Conservation (phyloP, 2,797 vertebrate genomes). For the Pteronotus mesoamericanus region DNA sequence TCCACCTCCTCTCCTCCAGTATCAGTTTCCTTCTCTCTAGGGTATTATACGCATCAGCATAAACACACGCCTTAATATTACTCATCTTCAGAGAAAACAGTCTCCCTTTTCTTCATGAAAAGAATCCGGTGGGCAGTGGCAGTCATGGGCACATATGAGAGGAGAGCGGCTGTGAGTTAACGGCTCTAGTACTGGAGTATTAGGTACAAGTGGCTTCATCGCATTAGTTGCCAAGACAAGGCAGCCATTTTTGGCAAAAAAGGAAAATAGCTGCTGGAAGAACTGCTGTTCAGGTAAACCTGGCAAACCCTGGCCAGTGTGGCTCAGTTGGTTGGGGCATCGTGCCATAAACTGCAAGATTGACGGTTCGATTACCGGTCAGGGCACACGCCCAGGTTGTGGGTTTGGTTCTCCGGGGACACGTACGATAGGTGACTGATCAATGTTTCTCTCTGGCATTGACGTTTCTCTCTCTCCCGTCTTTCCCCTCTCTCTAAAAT, state of each 20-base stretch:
- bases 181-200: not conserved
- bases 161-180: not conserved
- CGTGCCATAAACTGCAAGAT: too few species aligned
- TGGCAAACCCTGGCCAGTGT: too few species aligned
- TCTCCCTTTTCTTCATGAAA: not conserved
- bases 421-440: rapidly evolving
- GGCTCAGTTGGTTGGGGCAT: too few species aligned
- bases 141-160: not conserved
- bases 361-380: too few species aligned
- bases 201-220: not conserved
- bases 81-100: not conserved
- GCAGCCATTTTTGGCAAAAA: not conserved
- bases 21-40: not conserved
- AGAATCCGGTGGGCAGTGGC: not conserved
- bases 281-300: not conserved
- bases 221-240: not conserved
- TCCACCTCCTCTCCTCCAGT: not conserved
- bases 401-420: not conserved
- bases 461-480: not conserved
- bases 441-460: not conserved
- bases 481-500: not conserved
- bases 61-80: not conserved
- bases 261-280: not conserved
- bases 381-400: too few species aligned
- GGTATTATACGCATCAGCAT: not conserved